These are phyloP conservation scores for Microtus montanus DNA, from an alignment of 2,113 vertebrate species.

Conservation along the genomic window DNA sequence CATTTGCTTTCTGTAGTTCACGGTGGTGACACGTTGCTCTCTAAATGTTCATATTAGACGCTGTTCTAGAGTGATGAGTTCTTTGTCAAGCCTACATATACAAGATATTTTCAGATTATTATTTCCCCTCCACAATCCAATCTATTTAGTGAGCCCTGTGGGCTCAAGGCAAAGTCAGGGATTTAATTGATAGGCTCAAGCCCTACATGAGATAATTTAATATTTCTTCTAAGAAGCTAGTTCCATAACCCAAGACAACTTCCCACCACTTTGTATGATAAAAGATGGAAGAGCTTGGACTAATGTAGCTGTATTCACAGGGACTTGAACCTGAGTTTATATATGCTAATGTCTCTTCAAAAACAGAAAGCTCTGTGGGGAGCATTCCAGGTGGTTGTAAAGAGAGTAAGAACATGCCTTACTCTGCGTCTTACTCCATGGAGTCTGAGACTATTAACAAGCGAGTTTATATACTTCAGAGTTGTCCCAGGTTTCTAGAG, in stretches of 20 bases:
- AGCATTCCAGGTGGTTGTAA: background rate
- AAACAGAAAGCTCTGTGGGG: background rate
- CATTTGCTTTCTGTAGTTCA: background rate
- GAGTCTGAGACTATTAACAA: background rate
- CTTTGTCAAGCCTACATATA: constrained; percentile 18
- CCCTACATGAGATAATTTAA: background rate
- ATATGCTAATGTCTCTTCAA: background rate
- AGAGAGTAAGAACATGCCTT: background rate
- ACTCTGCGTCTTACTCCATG: background rate
- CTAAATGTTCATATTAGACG: background rate
- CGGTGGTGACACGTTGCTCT: background rate
- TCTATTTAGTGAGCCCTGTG: constrained; percentile 25
- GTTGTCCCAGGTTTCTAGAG: background rate
- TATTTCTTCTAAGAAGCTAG: constrained; percentile 16
- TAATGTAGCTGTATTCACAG: background rate
- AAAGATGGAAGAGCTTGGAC: background rate
- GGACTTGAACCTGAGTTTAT: background rate
- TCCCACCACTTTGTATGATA: background rate
- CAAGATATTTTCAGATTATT: background rate
- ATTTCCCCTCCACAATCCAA: background rate
- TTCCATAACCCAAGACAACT: background rate
- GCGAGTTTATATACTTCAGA: background rate
- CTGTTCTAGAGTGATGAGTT: background rate
- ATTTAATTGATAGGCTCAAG: background rate
- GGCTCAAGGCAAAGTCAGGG: background rate